Evolutionary conservation across 2,888 invertebrate species (phyloP).

Genomic region (Mythimna pallens): DNA sequence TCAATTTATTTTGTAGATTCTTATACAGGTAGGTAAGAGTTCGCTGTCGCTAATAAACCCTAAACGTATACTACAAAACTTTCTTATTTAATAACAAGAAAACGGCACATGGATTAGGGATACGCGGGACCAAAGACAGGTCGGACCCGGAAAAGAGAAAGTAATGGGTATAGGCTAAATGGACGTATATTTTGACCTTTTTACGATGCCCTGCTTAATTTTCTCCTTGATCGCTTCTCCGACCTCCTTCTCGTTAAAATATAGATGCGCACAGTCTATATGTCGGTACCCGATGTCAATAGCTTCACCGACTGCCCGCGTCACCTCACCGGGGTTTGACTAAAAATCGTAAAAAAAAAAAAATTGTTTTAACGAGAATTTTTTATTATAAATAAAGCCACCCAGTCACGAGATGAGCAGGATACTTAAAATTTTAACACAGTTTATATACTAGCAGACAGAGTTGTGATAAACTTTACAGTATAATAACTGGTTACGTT

Average conservation of each 20-base stretch:
- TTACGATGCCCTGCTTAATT: slow-evolving; percentile 91
- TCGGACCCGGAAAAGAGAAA: slow-evolving; percentile 42
- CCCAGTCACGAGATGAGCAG: slow-evolving; percentile 11
- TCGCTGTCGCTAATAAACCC: slow-evolving; percentile 13
- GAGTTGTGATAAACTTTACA: slow-evolving; percentile 40
- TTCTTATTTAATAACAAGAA: slow-evolving; percentile 56
- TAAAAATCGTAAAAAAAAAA: slow-evolving; percentile 65
- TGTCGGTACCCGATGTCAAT: slow-evolving; percentile 93
- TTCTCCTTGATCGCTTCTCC: slow-evolving; percentile 92
- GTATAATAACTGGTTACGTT: slow-evolving; percentile 28
- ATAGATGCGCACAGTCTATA: slow-evolving; percentile 93
- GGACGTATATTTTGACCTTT: slow-evolving; percentile 81
- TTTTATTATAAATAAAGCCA: slow-evolving; percentile 45
- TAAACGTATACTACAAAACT: slow-evolving; percentile 24
- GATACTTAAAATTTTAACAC: slow-evolving; percentile 42
- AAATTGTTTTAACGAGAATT: slow-evolving; percentile 22
- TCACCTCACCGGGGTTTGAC: slow-evolving; percentile 91
- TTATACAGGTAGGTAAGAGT: slow-evolving; percentile 8
- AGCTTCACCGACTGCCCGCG: slow-evolving; percentile 92
- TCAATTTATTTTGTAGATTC: slow-evolving; percentile 18
- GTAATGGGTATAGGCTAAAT: slow-evolving; percentile 41
- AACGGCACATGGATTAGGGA: slow-evolving; percentile 41
- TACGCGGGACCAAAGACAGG: slow-evolving; percentile 40
- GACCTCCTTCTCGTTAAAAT: slow-evolving; percentile 93
- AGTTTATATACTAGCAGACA: slow-evolving; percentile 18